Conservation (phyloP, 1,140 invertebrate genomes). For the Macrotrachela quadricornifera region DNA sequence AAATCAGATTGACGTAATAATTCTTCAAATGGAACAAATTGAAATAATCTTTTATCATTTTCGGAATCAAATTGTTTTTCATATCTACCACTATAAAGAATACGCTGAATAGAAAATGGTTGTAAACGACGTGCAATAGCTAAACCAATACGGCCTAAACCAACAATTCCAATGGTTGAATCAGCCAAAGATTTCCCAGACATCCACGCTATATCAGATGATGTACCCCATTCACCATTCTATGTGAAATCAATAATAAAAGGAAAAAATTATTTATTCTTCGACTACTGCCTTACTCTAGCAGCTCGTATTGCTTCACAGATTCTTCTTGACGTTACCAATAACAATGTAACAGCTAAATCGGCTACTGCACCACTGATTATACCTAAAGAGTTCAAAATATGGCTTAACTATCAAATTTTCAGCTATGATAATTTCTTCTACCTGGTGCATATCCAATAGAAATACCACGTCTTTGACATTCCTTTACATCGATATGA, state of each 20-base stretch:
- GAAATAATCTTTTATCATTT: neutral
- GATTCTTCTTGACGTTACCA: conserved; percentile 56
- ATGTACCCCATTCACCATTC: conserved; percentile 4
- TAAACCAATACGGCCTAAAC: conserved; percentile 11
- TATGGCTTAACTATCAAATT: too few relatives aligned
- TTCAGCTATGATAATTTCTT: neutral
- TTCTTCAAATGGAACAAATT: conserved; percentile 38
- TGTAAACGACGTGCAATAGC: conserved; percentile 10
- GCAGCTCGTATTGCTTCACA: conserved; percentile 39
- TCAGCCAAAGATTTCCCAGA: conserved; percentile 1
- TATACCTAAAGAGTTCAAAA: conserved; percentile 4
- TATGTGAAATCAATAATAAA: neutral
- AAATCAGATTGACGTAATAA: conserved; percentile 25
- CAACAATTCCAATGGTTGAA: conserved; percentile 11
- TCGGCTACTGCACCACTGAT: conserved; percentile 58
- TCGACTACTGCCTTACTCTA: neutral
- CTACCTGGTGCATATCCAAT: conserved; percentile 55
- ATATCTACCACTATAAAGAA: conserved; percentile 47
- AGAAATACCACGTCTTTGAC: conserved; percentile 22
- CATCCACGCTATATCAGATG: conserved; percentile 1
- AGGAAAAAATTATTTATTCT: too few relatives aligned
- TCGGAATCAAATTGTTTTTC: conserved; percentile 18
- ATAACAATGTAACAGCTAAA: conserved; percentile 51
- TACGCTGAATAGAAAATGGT: conserved; percentile 19
- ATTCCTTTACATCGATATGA: conserved; percentile 34